phyloP scores from a whole-genome alignment of 2,797 vertebrate species.

The Gila robusta region DNA sequence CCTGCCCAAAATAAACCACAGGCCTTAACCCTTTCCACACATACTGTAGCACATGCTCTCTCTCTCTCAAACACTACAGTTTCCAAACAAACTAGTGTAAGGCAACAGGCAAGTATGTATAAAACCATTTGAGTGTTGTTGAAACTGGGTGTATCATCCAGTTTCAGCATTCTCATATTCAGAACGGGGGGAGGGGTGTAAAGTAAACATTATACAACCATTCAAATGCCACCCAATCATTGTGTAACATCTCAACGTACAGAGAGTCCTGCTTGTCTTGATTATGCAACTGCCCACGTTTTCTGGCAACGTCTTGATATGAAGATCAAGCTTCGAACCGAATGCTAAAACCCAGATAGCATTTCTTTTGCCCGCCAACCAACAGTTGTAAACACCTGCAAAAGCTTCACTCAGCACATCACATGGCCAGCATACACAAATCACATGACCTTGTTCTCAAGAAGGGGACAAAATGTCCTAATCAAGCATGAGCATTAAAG shows the following conservation, averaged over 20 bases:
- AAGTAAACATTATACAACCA: slow-evolving; percentile 50
- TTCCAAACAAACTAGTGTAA: neutral
- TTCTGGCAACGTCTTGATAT: slow-evolving; percentile 49
- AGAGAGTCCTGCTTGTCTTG: slow-evolving; percentile 63
- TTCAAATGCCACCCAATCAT: slow-evolving; percentile 51
- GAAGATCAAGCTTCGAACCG: slow-evolving; percentile 37
- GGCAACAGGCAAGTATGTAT: neutral
- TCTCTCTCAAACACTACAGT: neutral
- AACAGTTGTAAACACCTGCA: slow-evolving; percentile 41
- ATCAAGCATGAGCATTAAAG: neutral
- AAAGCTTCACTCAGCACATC: slow-evolving; percentile 17
- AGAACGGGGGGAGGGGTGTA: neutral
- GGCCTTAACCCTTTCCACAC: slow-evolving; percentile 75
- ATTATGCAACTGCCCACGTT: slow-evolving; percentile 67
- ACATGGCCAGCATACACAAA: neutral
- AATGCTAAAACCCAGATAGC: slow-evolving; percentile 17
- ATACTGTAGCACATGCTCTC: neutral
- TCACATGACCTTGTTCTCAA: slow-evolving; percentile 10
- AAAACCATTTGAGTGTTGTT: neutral
- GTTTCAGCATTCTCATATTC: neutral
- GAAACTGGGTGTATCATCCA: slow-evolving; percentile 1
- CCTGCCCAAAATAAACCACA: slow-evolving; percentile 83
- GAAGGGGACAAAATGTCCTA: slow-evolving; percentile 13
- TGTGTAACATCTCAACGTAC: slow-evolving; percentile 69
- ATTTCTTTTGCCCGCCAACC: slow-evolving; percentile 14